Conservation (phyloP, 2,113 vertebrate species). For the Synodontis membranacea region DNA sequence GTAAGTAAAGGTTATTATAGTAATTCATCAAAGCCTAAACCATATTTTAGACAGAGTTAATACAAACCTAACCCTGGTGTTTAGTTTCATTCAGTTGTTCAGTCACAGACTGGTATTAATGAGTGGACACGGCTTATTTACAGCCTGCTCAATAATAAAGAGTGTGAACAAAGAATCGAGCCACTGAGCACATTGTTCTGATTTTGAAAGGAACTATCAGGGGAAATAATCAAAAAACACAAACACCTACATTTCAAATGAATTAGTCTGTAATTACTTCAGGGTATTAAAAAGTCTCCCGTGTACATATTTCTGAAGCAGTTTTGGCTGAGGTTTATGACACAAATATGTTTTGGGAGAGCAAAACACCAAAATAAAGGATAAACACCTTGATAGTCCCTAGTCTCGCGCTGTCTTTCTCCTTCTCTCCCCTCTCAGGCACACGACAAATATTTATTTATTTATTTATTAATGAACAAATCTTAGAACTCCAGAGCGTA, state of each 20-base stretch:
- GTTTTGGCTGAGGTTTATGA: constrained; percentile 63
- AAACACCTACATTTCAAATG: constrained; percentile 65
- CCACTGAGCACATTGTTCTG: constrained; percentile 72
- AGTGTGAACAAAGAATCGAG: constrained; percentile 70
- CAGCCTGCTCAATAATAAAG: constrained; percentile 55
- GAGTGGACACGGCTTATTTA: constrained; percentile 65
- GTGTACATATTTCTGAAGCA: constrained; percentile 70
- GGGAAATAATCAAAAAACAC: constrained; percentile 75
- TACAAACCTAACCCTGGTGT: constrained; percentile 51
- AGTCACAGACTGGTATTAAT: constrained; percentile 52
- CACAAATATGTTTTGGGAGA: constrained; percentile 55
- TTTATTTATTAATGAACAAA: background rate
- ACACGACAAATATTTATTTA: background rate
- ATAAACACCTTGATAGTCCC: constrained; percentile 55
- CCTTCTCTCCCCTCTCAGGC: constrained; percentile 56
- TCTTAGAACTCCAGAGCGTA: background rate
- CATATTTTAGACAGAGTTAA: constrained; percentile 4
- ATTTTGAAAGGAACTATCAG: constrained; percentile 72
- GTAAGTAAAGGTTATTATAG: constrained; percentile 5
- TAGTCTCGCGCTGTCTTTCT: constrained; percentile 36
- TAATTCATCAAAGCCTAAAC: background rate
- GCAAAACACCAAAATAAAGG: constrained; percentile 52
- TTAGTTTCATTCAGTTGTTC: constrained; percentile 52
- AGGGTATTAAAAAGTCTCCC: constrained; percentile 72
- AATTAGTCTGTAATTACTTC: constrained; percentile 72